phyloP scores from a whole-genome alignment of 1,140 invertebrate genomes.

The Cherax destructor region DNA sequence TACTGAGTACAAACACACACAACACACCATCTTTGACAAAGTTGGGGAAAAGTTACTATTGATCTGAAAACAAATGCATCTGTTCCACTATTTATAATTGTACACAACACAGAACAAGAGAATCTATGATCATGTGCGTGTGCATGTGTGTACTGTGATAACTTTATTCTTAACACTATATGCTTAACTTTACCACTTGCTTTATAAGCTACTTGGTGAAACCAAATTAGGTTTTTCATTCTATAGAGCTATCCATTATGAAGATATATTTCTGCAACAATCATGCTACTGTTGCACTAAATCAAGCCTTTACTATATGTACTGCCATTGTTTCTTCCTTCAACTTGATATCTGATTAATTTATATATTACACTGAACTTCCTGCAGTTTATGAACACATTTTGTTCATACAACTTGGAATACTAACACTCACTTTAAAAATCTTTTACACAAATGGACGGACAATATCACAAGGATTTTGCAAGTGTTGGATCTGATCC shows the following conservation, averaged over 20 bases:
- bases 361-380: neutral
- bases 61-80: too few species aligned
- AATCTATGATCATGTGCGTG: too few species aligned
- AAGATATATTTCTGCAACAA: neutral
- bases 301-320: neutral
- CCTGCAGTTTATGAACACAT: neutral
- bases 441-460: neutral
- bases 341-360: neutral
- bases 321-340: neutral
- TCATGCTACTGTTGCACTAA: neutral
- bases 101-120: too few species aligned
- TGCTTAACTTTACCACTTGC: too few species aligned
- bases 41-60: too few species aligned
- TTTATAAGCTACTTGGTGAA: too few species aligned
- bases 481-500: neutral
- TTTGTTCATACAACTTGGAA: conserved; percentile 1
- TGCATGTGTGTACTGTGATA: too few species aligned
- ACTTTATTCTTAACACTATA: too few species aligned
- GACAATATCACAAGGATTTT: neutral
- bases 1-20: too few species aligned
- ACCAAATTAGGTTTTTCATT: neutral
- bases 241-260: neutral
- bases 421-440: neutral
- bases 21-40: too few species aligned
- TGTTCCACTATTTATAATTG: too few species aligned